Evolutionary conservation across 2,113 vertebrate species (phyloP).

Genomic region (Athene noctua): DNA sequence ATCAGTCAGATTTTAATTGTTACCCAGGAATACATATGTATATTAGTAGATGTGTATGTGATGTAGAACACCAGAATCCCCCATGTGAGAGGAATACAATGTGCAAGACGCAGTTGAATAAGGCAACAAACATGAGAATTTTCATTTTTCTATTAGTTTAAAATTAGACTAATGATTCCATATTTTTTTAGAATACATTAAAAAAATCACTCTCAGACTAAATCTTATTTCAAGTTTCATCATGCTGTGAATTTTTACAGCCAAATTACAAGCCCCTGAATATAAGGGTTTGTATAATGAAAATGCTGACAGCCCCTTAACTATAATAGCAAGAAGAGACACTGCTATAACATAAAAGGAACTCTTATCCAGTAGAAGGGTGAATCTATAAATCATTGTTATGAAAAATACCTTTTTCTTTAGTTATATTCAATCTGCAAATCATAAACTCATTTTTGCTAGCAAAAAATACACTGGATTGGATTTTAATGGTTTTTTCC

Average conservation of each 20-base stretch:
- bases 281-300: slow-evolving; percentile 21
- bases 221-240: slow-evolving; percentile 47
- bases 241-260: slow-evolving; percentile 36
- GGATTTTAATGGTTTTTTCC: slow-evolving; percentile 25
- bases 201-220: not conserved
- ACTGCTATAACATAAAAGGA: slow-evolving; percentile 37
- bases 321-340: slow-evolving; percentile 20
- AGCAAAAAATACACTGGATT: slow-evolving; percentile 34
- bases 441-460: slow-evolving; percentile 51
- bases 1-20: not conserved
- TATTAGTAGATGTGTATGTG: not conserved
- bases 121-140: not conserved
- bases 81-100: not conserved
- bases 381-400: slow-evolving; percentile 58
- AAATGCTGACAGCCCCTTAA: slow-evolving; percentile 51
- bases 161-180: not conserved
- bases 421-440: slow-evolving; percentile 66
- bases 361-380: slow-evolving; percentile 29
- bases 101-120: not conserved
- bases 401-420: slow-evolving; percentile 63
- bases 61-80: not conserved
- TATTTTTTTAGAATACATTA: not conserved
- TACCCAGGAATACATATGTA: not conserved
- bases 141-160: not conserved
- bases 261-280: slow-evolving; percentile 26